Evolutionary conservation across 1,140 invertebrate genomes (phyloP).

Genomic region (Drosophila obscura): DNA sequence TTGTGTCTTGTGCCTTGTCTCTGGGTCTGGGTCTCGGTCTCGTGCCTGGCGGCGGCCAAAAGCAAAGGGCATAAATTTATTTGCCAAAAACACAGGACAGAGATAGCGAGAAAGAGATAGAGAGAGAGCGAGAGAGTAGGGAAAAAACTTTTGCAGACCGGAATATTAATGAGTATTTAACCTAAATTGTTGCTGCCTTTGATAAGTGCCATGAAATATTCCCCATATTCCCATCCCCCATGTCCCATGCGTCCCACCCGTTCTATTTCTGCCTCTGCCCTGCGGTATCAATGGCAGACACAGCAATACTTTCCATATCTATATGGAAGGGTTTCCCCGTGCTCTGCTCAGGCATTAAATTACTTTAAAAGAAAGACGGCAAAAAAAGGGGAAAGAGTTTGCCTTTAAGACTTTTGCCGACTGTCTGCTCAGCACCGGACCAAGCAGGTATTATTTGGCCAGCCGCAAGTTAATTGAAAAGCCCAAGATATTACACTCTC

Average conservation of each 20-base stretch:
- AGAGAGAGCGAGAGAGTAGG: not conserved
- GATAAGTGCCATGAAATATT: slow-evolving; percentile 81
- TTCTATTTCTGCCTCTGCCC: slow-evolving; percentile 22
- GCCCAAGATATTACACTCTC: slow-evolving; percentile 38
- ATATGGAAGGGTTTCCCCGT: slow-evolving; percentile 23
- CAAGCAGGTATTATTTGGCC: slow-evolving; percentile 48
- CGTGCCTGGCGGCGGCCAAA: slow-evolving; percentile 59
- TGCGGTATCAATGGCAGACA: slow-evolving; percentile 53
- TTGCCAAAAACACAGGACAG: slow-evolving; percentile 63
- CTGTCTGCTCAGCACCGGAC: slow-evolving; percentile 8
- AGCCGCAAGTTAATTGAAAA: slow-evolving; percentile 67
- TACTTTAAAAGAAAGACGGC: slow-evolving; percentile 57
- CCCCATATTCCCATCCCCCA: slow-evolving; percentile 41
- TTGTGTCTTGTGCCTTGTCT: slow-evolving; percentile 42
- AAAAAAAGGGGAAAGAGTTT: slow-evolving; percentile 53
- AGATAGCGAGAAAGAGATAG: not conserved
- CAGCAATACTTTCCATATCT: slow-evolving; percentile 33
- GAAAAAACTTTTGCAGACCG: slow-evolving; percentile 76
- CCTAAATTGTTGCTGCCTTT: slow-evolving; percentile 83
- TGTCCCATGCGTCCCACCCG: not conserved
- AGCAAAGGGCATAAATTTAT: slow-evolving; percentile 78
- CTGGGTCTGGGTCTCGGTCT: slow-evolving; percentile 34
- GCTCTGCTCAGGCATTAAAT: slow-evolving; percentile 65
- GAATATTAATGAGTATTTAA: slow-evolving; percentile 83
- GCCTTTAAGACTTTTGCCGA: slow-evolving; percentile 54